These are phyloP conservation scores for Eurosta solidaginis DNA, from an alignment of 1,140 invertebrate genomes.

Conservation along the genomic window DNA sequence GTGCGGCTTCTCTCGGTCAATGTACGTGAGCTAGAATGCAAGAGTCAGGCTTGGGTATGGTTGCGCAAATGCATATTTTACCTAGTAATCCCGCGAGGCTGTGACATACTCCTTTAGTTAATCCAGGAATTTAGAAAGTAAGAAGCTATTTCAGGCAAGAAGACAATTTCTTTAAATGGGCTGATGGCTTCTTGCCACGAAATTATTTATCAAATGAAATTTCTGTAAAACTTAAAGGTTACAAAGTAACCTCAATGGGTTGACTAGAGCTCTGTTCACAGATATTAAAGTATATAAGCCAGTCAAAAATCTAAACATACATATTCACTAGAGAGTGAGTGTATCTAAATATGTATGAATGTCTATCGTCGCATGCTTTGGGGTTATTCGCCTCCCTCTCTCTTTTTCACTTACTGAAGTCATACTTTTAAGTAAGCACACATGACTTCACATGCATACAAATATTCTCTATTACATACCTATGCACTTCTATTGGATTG, in stretches of 20 bases:
- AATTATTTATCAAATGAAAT: too few species aligned
- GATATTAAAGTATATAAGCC: neutral
- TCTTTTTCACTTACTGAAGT: too few species aligned
- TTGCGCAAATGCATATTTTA: neutral
- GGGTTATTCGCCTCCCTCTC: conserved; percentile 20
- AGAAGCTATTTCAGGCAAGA: too few species aligned
- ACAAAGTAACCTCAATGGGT: too few species aligned
- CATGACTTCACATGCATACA: neutral
- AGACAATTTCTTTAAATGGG: too few species aligned
- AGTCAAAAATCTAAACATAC: neutral
- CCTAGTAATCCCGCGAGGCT: neutral
- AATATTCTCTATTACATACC: neutral
- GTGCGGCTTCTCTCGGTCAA: too few species aligned
- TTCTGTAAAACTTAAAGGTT: too few species aligned
- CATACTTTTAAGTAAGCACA: neutral
- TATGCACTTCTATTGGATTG: neutral
- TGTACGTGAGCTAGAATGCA: too few species aligned
- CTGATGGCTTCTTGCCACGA: too few species aligned
- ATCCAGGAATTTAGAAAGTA: too few species aligned
- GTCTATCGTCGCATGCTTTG: neutral
- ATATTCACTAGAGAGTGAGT: neutral
- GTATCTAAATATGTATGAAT: neutral
- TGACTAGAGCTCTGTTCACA: neutral
- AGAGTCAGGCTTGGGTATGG: too few species aligned
- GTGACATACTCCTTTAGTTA: too few species aligned